Base-by-base conservation (phyloP, 2,888 invertebrate genomes). In the Mimas tiliae region DNA sequence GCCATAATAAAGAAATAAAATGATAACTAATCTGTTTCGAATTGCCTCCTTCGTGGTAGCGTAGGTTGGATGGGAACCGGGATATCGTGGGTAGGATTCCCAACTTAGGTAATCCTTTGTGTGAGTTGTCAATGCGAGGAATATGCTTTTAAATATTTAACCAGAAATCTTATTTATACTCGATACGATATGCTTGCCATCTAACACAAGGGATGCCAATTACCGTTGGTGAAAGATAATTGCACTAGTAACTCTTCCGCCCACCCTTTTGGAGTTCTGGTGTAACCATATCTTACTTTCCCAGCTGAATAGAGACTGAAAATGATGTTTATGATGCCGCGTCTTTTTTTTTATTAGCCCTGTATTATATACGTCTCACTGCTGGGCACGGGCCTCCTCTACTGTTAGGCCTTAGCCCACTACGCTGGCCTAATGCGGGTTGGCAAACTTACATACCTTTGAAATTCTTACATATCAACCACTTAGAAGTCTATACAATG, bases 1-100 rank as follows among this genome's bases (percentile, higher is more conserved):
- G 72, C 70, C 72, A 72, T 72, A 75, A 70, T 67, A 74, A 69
- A 71, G 68, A 71, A 73, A 75, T 74, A 75, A 75, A 73, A 72
- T 71, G 72, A 72, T 72, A 69, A 72, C 72, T 74, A 71, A 72
- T 73, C 72, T 72, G 72, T 72, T 74, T 75, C 50, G 50, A 19
- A 50, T 50, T 50, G 19, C 50, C 50, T 50, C 50, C 50, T 50
- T 50, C 19, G 19, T 19, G 19, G 50, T 11, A 19, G 50, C 50
- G 16, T 50, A 50, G 19, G 50, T 50, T 48, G 16, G 8, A 8
- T 19, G 50, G 19, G 50, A 50, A 50, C 16, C 8, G 50, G 50
- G 19, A 50, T 19, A 19, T 50, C 6, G 50, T 50, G 50, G 19
- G 50, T 19, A 48, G 16, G n/a, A 19, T 50, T 50, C 3, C 50